Base-by-base conservation (phyloP, 1,140 invertebrate species). In the Meloidogyne floridensis region DNA sequence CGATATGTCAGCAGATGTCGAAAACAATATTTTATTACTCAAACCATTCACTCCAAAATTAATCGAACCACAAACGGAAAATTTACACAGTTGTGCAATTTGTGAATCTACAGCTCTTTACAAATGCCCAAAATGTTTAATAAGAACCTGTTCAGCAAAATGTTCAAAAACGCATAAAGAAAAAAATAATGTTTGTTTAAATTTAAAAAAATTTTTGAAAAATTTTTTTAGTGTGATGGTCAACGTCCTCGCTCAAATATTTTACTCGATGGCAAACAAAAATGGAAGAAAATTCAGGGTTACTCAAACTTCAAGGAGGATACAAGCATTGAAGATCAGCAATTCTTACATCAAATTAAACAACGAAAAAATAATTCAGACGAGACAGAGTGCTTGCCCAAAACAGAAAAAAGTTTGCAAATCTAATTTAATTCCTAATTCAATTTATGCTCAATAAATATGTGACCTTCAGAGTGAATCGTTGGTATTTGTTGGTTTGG, bases 241-340 rank as follows among this genome's bases (percentile, higher is more conserved):
- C 59, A 65, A 65, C 13, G 59, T 7, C 15, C 13, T 15, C 47
- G 13, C 13, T 5, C 10, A 59, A 59, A 59, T 59, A 5, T 15
- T 59, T 59, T 15, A 18, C 15, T 65, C 1, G n/a, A 65, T 65
- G 59, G n/a, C n/a, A 4, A 65, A 18, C 59, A 65, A 65, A 65
- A 5, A 18, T 65, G 59, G 59, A 15, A 65, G n/a, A 65, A n/a
- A 65, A 65, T 65, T 65, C 59, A 13, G 18, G 59, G 59, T 7
- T 65, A 59, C n/a, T 65, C 59, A n/a, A 65, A 65, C 4, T 65
- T 7, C 6, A 18, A 65, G n/a, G 59, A 65, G 15, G 7, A 2
- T 65, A 65, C 59, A 65, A 65, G 59, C 15, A 65, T 65, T 65
- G 59, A 65, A 65, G 59, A 65, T 65, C 59, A 65, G 59, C 59